Evolutionary conservation across 1,140 invertebrate genomes (phyloP), one percentile per base, ranked within the genome.

Genomic region (Linepithema humile): DNA sequence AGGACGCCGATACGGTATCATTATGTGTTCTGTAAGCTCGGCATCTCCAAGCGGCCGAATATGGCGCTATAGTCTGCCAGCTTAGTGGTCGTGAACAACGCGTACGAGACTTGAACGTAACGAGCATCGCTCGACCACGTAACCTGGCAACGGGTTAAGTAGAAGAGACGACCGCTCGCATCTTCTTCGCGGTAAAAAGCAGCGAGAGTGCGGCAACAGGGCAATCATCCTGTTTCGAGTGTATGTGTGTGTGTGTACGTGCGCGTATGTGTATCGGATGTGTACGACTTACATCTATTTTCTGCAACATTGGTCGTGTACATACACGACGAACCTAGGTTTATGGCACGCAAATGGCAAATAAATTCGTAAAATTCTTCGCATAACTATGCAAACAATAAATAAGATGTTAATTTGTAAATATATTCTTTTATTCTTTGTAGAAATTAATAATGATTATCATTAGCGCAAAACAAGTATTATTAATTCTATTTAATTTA

Each of bases 241-340:
- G 20, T 59, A 4, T 12, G 26, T 23, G 48, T 32, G 75, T 38
- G 35, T 40, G 60, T 69, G 40, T 38, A 7, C 10, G n/a, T 10
- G 12, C 12, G 38, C 20, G 32, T 26, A 26, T n/a, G 17, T 29
- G 70, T n/a, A n/a, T 32, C 75, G 35, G 64, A 26, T 29, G 20
- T 35, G 23, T 23, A 23, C 35, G 20, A 10, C 38, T 80, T 69
- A 78, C 75, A 53, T 78, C 62, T 80, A 70, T 70, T 80, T 80
- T 70, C 64, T 26, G 35, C 64, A 23, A 69, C 35, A 48, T 69
- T 20, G 23, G 38, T 55, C 35, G 43, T 29, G 12, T 48, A 38
- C 10, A 10, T 32, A 32, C 12, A 23, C 23, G 48, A 69, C 62
- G 15, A 53, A 55, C 9, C 29, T 15, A 43, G 23, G 64, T 78